A percentile compares a stretch with the other conserved stretches of the same genome.
Evolutionary conservation across 2,888 invertebrate genomes (phyloP).

Genomic region (Dendrolimus pini): DNA sequence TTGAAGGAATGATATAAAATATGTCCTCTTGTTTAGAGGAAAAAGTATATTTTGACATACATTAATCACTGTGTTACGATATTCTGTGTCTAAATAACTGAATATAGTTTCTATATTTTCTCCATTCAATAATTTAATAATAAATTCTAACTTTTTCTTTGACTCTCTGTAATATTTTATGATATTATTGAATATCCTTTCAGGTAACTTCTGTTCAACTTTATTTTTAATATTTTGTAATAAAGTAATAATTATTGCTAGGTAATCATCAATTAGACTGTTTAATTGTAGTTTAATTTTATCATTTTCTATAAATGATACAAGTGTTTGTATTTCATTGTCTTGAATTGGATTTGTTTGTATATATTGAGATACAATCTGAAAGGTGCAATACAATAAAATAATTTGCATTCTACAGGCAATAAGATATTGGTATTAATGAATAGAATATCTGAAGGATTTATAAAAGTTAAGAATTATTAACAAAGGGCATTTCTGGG

Average conservation of each 20-base stretch:
- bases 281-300: constrained; percentile 44
- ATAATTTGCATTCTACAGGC: too few species aligned
- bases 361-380: constrained; percentile 55
- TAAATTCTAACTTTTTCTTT: constrained; percentile 60
- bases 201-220: constrained; percentile 16
- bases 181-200: constrained; percentile 40
- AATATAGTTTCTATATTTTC: constrained; percentile 56
- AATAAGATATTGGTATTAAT: too few species aligned
- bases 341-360: constrained; percentile 37
- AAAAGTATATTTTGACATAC: constrained; percentile 52
- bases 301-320: constrained; percentile 48
- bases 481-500: too few species aligned
- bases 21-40: constrained; percentile 48
- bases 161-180: constrained; percentile 51
- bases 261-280: constrained; percentile 42
- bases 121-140: constrained; percentile 44
- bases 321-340: constrained; percentile 35
- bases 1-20: constrained; percentile 49
- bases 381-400: constrained; percentile 18
- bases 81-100: constrained; percentile 43
- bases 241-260: constrained; percentile 40
- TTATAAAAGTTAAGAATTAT: too few species aligned
- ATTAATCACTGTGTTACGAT: constrained; percentile 31
- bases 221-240: constrained; percentile 38
- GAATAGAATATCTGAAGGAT: too few species aligned